These are phyloP conservation scores for Microchirus variegatus DNA, from an alignment of 2,797 vertebrate species.

Conservation along the genomic window DNA sequence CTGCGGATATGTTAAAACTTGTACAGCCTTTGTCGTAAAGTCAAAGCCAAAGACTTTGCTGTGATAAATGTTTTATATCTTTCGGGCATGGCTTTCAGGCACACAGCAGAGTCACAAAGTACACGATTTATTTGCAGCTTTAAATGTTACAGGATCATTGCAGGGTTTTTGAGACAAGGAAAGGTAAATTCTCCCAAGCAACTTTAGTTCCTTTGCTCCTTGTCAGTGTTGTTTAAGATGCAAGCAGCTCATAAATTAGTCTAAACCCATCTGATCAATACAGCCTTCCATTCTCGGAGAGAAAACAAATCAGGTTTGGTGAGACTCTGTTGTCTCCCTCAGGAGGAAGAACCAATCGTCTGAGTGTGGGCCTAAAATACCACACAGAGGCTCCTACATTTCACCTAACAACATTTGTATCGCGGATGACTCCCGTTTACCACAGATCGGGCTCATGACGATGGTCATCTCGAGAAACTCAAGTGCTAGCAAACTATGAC, in stretches of 20 bases:
- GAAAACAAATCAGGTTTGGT: constrained; percentile 28
- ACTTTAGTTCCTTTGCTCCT: constrained; percentile 10
- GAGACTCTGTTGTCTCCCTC: constrained; percentile 12
- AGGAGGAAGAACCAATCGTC: constrained; percentile 4
- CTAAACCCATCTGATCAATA: constrained; percentile 32
- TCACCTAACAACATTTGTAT: constrained; percentile 11
- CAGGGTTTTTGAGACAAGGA: constrained; percentile 12
- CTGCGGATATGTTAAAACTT: no score
- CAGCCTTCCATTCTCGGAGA: constrained; percentile 5
- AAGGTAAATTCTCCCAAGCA: neutral
- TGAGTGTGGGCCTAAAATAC: constrained; percentile 19
- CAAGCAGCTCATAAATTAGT: constrained; percentile 27
- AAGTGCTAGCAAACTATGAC: neutral
- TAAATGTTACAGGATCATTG: constrained; percentile 17
- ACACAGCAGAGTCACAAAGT: no score
- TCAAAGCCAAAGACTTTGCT: no score
- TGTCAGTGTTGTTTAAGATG: constrained; percentile 24
- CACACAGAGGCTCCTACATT: constrained; percentile 17
- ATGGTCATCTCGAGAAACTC: constrained; percentile 4
- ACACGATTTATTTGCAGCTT: neutral
- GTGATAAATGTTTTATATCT: no score
- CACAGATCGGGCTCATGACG: constrained; percentile 11
- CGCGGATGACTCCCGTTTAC: constrained; percentile 6
- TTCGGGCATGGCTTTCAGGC: no score
- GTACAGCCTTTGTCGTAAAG: no score